Percentiles rank a stretch among this genome's conserved stretches.
These are phyloP conservation scores for Trichomalopsis sarcophagae DNA, from an alignment of 1,140 invertebrate species.

Conservation along the genomic window DNA sequence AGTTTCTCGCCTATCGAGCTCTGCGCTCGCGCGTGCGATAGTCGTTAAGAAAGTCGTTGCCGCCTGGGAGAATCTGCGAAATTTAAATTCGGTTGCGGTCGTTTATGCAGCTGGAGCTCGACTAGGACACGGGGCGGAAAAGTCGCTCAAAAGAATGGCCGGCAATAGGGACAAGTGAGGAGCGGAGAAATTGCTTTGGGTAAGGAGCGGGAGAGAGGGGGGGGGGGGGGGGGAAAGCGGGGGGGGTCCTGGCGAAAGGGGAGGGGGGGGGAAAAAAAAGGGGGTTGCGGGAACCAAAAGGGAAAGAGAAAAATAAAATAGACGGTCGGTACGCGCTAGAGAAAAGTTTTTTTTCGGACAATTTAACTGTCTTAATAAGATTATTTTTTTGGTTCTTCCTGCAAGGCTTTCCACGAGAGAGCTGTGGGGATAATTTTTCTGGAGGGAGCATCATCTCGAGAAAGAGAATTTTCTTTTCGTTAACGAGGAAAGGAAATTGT, in stretches of 20 bases:
- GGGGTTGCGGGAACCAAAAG: neutral
- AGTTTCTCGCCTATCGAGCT: conserved; percentile 23
- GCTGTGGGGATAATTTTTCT: neutral
- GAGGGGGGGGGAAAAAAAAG: too few relatives aligned
- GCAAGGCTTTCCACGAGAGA: too few relatives aligned
- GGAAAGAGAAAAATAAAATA: neutral
- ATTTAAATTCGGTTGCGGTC: conserved; percentile 64
- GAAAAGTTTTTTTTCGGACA: conserved; percentile 18
- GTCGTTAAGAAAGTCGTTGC: conserved; percentile 67
- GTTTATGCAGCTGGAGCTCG: conserved; percentile 32
- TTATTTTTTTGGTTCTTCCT: neutral
- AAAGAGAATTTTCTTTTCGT: too few relatives aligned
- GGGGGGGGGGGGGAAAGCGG: too few relatives aligned
- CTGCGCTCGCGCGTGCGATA: conserved; percentile 45
- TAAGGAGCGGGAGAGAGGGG: neutral
- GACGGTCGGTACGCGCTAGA: neutral
- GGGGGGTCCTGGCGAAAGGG: too few relatives aligned
- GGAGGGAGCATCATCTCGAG: too few relatives aligned
- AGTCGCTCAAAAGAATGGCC: conserved; percentile 4
- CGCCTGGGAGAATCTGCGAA: conserved; percentile 57
- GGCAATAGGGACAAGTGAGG: conserved; percentile 26
- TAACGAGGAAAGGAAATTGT: too few relatives aligned
- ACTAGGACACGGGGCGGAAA: neutral
- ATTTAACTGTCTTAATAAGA: conserved; percentile 24
- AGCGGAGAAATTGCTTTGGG: conserved; percentile 11